Evolutionary conservation across 1,140 invertebrate species (phyloP).

Genomic region (Pemphigus obesinymphae): DNA sequence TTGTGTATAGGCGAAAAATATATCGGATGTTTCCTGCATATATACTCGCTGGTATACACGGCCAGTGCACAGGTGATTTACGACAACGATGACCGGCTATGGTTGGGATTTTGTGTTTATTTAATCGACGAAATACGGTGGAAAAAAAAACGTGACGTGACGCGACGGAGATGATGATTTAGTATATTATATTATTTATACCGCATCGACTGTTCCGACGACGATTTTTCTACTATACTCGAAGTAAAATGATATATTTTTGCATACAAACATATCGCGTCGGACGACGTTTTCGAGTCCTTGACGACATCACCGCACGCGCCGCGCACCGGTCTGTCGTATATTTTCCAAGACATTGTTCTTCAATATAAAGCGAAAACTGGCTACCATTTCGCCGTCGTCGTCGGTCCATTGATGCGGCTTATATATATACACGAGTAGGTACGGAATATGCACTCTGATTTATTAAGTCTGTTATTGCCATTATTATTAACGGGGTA

Average conservation of each 20-base stretch:
- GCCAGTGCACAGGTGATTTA: not conserved
- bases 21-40: not conserved
- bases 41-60: not conserved
- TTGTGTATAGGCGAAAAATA: not conserved
- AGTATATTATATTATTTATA: not conserved
- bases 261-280: not conserved
- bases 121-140: not conserved
- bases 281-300: constrained; percentile 18
- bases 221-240: constrained; percentile 4
- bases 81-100: too few species aligned
- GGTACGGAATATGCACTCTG: not conserved
- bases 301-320: not conserved
- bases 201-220: not conserved
- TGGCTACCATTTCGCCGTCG: not conserved
- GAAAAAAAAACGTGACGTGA: not conserved
- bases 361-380: not conserved
- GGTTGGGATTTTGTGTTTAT: not conserved
- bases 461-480: constrained; percentile 1
- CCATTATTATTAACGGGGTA: constrained; percentile 7
- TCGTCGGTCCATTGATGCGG: not conserved
- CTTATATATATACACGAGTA: too few species aligned
- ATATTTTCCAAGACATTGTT: not conserved
- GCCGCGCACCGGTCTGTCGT: not conserved
- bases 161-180: not conserved
- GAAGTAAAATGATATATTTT: constrained; percentile 4